Evolutionary conservation across 2,888 invertebrate species (phyloP), one percentile per base, ranked within the genome.

Genomic region (Polyommatus icarus): DNA sequence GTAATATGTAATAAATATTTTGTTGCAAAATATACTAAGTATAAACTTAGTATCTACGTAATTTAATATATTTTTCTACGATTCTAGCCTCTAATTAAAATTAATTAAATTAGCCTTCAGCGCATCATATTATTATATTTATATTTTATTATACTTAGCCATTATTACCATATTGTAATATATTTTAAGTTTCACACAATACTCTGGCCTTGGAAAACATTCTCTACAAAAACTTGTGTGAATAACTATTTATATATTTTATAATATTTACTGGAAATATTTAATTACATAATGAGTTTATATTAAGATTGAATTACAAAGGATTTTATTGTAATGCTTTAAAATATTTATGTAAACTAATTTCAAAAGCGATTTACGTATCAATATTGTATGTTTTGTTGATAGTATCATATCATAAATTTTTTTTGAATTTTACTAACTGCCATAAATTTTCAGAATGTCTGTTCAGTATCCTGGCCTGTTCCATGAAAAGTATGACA

Each of bases 21-120:
- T n/a, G n/a, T n/a, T n/a, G n/a, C n/a, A n/a, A n/a, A n/a, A n/a
- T n/a, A n/a, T n/a, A n/a, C n/a, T n/a, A n/a, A n/a, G n/a, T n/a
- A n/a, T n/a, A n/a, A n/a, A n/a, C n/a, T n/a, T n/a, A n/a, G n/a
- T n/a, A n/a, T n/a, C n/a, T n/a, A n/a, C n/a, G n/a, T n/a, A n/a
- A n/a, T n/a, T n/a, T n/a, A n/a, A n/a, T 8, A 12, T 61, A 20
- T 61, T 61, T 61, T 61, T 24, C 8, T 20, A 59, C 59, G 20
- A n/a, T 59, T 20, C 61, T 61, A 10, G 24, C 61, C 20, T 61
- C 61, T 67, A 67, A 67, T 67, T 67, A 67, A 67, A 67, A 10
- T 67, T 67, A 67, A 67, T 67, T 29, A 18, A 67, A 67, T 67
- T 67, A 67, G 29, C 67, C 67, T 29, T 67, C 67, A 67, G 67